These are phyloP conservation scores for Rhizomys pruinosus DNA, from an alignment of 2,113 vertebrate species.

Conservation along the genomic window DNA sequence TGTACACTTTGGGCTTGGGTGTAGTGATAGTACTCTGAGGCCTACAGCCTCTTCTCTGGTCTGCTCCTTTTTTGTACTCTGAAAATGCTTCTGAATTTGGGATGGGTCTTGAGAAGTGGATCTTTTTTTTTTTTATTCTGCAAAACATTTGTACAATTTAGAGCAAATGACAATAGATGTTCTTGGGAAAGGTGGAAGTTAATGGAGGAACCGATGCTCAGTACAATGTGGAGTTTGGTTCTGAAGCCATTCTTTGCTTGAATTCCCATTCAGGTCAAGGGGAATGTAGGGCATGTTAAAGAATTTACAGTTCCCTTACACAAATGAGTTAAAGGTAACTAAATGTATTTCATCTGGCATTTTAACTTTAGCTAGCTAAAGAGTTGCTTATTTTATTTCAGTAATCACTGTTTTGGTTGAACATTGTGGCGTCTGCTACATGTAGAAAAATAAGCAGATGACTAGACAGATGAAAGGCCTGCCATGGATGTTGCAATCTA, in stretches of 20 bases:
- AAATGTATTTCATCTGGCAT: background rate
- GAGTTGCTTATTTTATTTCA: constrained; percentile 47
- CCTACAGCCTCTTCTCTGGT: background rate
- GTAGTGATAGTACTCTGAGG: too few relatives aligned
- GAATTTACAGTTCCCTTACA: constrained; percentile 27
- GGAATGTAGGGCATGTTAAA: background rate
- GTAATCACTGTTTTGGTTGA: background rate
- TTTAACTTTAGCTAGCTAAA: background rate
- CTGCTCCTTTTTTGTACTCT: background rate
- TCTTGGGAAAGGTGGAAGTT: constrained; percentile 61
- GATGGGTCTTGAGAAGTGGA: constrained; percentile 72
- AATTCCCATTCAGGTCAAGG: background rate
- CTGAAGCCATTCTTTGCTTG: constrained; percentile 33
- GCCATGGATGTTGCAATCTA: background rate
- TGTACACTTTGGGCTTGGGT: background rate
- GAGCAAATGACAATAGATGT: constrained; percentile 60
- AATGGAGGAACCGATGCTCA: constrained; percentile 13
- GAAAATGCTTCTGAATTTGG: constrained; percentile 76
- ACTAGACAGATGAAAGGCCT: background rate
- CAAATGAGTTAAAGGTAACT: constrained; percentile 12
- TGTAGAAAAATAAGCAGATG: constrained; percentile 57
- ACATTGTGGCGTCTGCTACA: background rate
- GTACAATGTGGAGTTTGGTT: background rate
- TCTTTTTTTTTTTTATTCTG: constrained; percentile 26
- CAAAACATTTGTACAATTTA: constrained; percentile 63